Conservation (phyloP, 2,888 invertebrate species). For the Drosophila meridionalis region DNA sequence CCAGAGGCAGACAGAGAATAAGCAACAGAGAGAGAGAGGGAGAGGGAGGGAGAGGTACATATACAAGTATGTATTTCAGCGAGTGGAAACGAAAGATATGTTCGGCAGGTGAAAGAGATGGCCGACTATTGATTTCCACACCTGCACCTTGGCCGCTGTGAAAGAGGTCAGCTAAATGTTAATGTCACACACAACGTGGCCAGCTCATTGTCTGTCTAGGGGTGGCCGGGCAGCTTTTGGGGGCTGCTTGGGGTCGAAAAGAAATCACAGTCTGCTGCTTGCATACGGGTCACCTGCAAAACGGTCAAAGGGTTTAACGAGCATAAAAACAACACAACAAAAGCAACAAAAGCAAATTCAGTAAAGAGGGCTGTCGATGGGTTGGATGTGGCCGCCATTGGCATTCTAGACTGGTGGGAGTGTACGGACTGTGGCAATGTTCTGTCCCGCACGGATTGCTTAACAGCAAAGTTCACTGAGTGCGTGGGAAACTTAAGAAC, state of each 20-base stretch:
- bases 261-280: constrained; percentile 73
- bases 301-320: constrained; percentile 73
- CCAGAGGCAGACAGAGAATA: background rate
- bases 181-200: constrained; percentile 75
- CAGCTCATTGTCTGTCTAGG: constrained; percentile 58
- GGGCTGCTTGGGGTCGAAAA: constrained; percentile 34
- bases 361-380: constrained; percentile 16
- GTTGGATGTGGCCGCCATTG: constrained; percentile 17
- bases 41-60: background rate
- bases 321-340: constrained; percentile 29
- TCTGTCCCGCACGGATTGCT: constrained; percentile 33
- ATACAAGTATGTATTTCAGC: background rate
- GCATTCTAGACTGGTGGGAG: constrained; percentile 75
- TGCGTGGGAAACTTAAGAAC: constrained; percentile 73
- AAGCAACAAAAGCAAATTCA: constrained; percentile 34
- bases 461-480: constrained; percentile 71
- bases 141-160: constrained; percentile 77
- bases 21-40: background rate
- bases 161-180: constrained; percentile 82
- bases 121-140: constrained; percentile 70
- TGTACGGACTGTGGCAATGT: constrained; percentile 15
- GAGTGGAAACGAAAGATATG: constrained; percentile 1
- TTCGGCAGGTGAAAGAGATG: constrained; percentile 15
- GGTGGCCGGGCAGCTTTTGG: constrained; percentile 13
- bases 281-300: constrained; percentile 70